Evolutionary conservation across 1,140 invertebrate species (phyloP).

Genomic region (Magallana ariakensis): DNA sequence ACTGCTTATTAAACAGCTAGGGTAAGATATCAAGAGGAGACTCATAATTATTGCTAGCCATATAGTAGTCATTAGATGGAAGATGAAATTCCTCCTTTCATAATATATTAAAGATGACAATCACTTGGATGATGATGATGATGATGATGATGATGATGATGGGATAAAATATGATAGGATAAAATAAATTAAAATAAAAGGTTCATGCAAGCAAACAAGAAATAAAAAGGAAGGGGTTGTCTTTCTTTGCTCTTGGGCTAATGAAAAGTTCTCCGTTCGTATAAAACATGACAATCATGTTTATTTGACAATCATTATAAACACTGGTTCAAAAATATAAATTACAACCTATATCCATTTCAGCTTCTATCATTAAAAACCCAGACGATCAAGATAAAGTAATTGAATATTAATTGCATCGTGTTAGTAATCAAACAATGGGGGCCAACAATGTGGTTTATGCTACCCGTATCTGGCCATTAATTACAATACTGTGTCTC

Average conservation of each 20-base stretch:
- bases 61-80: too few species aligned
- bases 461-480: not conserved
- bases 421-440: slow-evolving; percentile 1
- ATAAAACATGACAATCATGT: not conserved
- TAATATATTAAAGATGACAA: too few species aligned
- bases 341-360: too few species aligned
- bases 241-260: not conserved
- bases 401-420: too few species aligned
- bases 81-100: too few species aligned
- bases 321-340: too few species aligned
- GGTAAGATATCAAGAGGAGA: too few species aligned
- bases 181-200: not conserved
- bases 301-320: too few species aligned
- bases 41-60: too few species aligned
- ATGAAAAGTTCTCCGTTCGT: not conserved
- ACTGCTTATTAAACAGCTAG: too few species aligned
- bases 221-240: not conserved
- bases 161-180: not conserved
- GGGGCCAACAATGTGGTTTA: not conserved
- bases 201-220: slow-evolving; percentile 6
- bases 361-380: too few species aligned
- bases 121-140: not conserved
- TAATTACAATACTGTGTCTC: not conserved
- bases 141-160: not conserved
- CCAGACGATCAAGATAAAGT: too few species aligned